These are phyloP conservation scores for Folsomia candida DNA, from an alignment of 2,888 invertebrate genomes.

Conservation along the genomic window DNA sequence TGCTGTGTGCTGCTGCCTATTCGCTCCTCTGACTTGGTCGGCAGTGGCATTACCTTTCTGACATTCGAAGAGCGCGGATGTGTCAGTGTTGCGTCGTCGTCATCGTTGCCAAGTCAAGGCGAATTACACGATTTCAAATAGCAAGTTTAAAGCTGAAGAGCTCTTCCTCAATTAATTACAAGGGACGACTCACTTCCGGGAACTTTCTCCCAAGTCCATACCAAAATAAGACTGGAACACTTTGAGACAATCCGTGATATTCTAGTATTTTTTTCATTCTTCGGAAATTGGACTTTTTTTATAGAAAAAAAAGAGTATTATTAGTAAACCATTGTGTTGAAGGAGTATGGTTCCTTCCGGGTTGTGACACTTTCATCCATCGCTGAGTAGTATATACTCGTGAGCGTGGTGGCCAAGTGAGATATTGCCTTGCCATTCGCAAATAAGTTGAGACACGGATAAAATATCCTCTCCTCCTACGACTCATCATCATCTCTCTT, in stretches of 20 bases:
- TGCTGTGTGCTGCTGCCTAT: neutral
- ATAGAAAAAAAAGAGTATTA: neutral
- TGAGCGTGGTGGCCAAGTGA: neutral
- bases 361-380: constrained; percentile 4
- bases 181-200: constrained; percentile 4
- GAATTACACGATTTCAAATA: neutral
- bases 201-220: neutral
- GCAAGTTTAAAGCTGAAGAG: neutral
- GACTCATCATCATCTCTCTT: too few species aligned
- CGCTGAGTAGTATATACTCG: neutral
- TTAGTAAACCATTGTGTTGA: too few species aligned
- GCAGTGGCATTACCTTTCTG: neutral
- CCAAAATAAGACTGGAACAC: constrained; percentile 3
- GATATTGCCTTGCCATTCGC: constrained; percentile 3
- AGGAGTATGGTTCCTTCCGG: constrained; percentile 7
- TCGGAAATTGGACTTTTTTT: neutral
- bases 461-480: neutral
- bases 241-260: neutral
- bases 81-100: neutral
- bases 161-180: neutral
- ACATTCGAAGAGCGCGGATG: neutral
- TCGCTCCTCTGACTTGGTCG: neutral
- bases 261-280: too few species aligned
- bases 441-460: neutral
- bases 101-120: constrained; percentile 11